These are phyloP conservation scores for Ceyx melanurus DNA, from an alignment of 2,113 vertebrate species.

Conservation along the genomic window DNA sequence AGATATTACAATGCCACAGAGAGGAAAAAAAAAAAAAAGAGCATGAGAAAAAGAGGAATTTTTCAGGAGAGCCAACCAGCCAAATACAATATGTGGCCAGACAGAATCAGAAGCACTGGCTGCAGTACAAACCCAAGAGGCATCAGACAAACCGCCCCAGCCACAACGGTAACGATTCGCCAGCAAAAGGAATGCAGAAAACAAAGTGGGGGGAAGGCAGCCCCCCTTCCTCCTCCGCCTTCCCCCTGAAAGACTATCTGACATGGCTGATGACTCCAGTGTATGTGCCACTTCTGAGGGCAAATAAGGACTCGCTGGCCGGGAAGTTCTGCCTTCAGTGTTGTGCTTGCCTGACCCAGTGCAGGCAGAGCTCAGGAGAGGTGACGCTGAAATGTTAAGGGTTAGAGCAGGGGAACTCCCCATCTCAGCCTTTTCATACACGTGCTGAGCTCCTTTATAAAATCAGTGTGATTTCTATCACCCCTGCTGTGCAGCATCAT, in stretches of 20 bases:
- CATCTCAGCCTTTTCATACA: not conserved
- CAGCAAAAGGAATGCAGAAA: conserved; percentile 19
- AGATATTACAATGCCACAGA: not conserved
- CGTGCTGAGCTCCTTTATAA: not conserved
- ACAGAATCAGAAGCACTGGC: conserved; percentile 10
- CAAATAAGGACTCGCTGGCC: not conserved
- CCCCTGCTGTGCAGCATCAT: not conserved
- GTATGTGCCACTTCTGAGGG: not conserved
- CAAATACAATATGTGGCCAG: conserved; percentile 47
- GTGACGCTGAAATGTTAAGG: not conserved
- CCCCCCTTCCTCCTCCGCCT: not conserved
- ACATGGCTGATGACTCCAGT: fast-evolving
- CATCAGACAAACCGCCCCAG: not conserved
- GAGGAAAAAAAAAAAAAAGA: not conserved
- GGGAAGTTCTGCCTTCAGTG: not conserved
- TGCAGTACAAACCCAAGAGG: conserved; percentile 31
- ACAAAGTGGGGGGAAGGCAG: not conserved
- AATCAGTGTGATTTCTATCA: not conserved
- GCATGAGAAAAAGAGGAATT: not conserved
- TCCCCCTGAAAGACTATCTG: not conserved
- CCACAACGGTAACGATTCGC: not conserved
- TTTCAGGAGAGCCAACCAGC: not conserved
- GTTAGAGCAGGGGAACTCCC: not conserved
- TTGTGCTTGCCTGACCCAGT: not conserved
- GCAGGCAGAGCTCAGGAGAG: not conserved